Percentiles rank a stretch among this genome's conserved stretches.
Conservation (phyloP, 2,797 vertebrate species). For the Micromesistius poutassou region DNA sequence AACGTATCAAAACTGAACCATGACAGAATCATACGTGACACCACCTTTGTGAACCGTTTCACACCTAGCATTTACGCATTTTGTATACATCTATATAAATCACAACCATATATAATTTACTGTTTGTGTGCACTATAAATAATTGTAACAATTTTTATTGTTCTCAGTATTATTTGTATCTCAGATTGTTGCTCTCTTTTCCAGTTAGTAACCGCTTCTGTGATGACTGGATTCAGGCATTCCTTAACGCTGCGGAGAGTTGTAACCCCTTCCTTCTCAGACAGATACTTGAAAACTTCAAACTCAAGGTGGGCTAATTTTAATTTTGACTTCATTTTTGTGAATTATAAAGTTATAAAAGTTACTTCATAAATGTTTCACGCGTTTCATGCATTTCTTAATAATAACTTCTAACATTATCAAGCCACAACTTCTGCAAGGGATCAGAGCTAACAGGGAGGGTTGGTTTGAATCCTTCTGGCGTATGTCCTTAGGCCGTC, state of each 20-base stretch:
- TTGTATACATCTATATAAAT: neutral
- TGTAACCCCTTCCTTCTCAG: conserved; percentile 91
- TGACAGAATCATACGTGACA: too few species aligned
- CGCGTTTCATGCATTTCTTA: neutral
- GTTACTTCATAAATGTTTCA: neutral
- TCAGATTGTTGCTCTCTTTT: neutral
- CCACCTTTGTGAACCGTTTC: too few species aligned
- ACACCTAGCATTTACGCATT: neutral
- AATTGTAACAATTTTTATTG: neutral
- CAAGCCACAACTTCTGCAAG: neutral
- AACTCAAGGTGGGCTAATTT: conserved; percentile 84
- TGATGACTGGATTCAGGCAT: conserved; percentile 93
- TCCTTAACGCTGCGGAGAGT: conserved; percentile 83
- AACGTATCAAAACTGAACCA: too few species aligned
- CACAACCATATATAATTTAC: neutral
- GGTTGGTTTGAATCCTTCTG: neutral
- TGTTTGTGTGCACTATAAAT: neutral
- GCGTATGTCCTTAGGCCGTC: too few species aligned
- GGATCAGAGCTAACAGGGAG: neutral
- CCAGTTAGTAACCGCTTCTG: conserved; percentile 93
- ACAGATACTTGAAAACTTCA: conserved; percentile 98
- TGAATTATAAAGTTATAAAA: neutral
- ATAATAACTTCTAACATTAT: neutral
- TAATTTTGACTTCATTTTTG: neutral
- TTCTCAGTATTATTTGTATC: neutral